Conservation (phyloP, 1,140 invertebrate species). For the Arctopsyche grandis region DNA sequence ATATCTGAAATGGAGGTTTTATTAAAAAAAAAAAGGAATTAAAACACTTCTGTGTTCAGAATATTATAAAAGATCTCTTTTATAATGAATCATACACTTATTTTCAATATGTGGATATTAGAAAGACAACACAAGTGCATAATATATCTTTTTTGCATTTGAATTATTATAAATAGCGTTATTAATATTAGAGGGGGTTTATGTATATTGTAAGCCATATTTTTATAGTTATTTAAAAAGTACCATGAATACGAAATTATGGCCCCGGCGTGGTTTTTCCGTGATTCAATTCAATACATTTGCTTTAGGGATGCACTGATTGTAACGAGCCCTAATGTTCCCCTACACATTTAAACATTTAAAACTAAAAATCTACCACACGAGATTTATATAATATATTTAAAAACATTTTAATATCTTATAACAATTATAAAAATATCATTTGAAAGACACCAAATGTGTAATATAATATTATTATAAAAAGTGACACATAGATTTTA, state of each 20-base stretch:
- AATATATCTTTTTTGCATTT: too few species aligned
- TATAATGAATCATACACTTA: too few species aligned
- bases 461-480: neutral
- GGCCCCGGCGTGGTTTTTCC: slow-evolving; percentile 26
- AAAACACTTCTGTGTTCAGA: too few species aligned
- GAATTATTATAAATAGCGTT: too few species aligned
- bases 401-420: slow-evolving; percentile 55
- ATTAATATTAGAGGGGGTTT: too few species aligned
- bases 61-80: too few species aligned
- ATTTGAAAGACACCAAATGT: slow-evolving; percentile 55
- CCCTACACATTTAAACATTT: slow-evolving; percentile 46
- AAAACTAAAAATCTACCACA: slow-evolving; percentile 37
- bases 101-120: too few species aligned
- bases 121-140: too few species aligned
- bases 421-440: slow-evolving; percentile 56
- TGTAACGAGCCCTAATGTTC: slow-evolving; percentile 45
- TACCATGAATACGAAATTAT: slow-evolving; percentile 24
- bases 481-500: slow-evolving; percentile 33
- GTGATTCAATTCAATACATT: neutral
- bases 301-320: slow-evolving; percentile 27
- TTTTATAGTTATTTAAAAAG: neutral
- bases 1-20: too few species aligned
- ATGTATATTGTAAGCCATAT: neutral
- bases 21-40: too few species aligned
- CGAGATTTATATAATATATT: slow-evolving; percentile 50